These are phyloP conservation scores for Drosophila equinoxialis DNA, from an alignment of 1,140 invertebrate genomes.

Conservation along the genomic window DNA sequence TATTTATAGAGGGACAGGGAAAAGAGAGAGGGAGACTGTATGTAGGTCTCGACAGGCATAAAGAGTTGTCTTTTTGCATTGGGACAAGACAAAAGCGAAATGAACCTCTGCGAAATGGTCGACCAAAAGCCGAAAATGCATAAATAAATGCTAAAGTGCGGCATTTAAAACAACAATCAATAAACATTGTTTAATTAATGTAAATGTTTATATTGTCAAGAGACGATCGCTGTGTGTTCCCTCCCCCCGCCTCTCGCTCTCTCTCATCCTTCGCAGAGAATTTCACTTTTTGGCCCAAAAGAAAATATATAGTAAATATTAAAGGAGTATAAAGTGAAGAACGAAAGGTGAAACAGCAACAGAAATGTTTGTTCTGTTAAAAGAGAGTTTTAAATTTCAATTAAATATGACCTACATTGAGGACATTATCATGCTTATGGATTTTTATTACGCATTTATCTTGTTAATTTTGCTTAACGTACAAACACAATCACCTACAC, in stretches of 20 bases:
- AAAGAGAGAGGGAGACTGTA: background rate
- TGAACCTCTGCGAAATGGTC: constrained; percentile 24
- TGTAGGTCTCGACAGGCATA: background rate
- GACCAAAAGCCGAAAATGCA: constrained; percentile 32
- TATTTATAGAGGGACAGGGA: constrained; percentile 26
- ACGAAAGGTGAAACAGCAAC: background rate
- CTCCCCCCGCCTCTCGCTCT: background rate
- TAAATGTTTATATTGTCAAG: constrained; percentile 61
- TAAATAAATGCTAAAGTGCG: constrained; percentile 58
- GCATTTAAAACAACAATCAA: constrained; percentile 58
- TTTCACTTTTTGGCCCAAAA: constrained; percentile 69
- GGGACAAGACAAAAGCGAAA: constrained; percentile 57
- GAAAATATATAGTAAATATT: constrained; percentile 5
- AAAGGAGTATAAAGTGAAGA: background rate
- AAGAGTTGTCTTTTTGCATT: constrained; percentile 25
- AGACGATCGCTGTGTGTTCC: too few species aligned
- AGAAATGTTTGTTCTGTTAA: constrained; percentile 50
- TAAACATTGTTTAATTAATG: constrained; percentile 76
- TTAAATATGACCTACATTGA: constrained; percentile 63
- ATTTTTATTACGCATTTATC: constrained; percentile 44
- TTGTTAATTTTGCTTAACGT: constrained; percentile 3
- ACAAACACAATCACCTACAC: background rate
- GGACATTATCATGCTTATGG: constrained; percentile 50
- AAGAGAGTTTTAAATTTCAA: constrained; percentile 28
- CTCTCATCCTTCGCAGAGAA: constrained; percentile 25